Percentiles rank a stretch among this genome's conserved stretches.
Conservation (phyloP, 2,888 invertebrate genomes). For the Colostygia pectinataria region DNA sequence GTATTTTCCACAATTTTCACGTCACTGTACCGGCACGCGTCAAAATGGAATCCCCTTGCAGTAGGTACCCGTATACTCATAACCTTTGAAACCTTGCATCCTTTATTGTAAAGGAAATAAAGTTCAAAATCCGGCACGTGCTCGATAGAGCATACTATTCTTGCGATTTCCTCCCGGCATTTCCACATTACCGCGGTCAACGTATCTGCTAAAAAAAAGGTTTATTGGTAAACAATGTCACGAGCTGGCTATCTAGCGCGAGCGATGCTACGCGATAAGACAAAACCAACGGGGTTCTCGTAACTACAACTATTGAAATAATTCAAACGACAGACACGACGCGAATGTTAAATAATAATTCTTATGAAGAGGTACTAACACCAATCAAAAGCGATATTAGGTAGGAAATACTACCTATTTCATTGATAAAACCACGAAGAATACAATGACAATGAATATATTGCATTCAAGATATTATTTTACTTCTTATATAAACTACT, state of each 20-base stretch:
- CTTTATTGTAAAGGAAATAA: slow-evolving; percentile 2
- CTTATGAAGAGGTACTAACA: no score
- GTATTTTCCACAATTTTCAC: slow-evolving; percentile 12
- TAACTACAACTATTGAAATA: not conserved
- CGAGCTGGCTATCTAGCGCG: not conserved
- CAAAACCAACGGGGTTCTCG: no score
- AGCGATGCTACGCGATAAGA: slow-evolving; percentile 10
- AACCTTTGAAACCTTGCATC: not conserved
- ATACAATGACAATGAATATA: no score
- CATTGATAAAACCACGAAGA: no score
- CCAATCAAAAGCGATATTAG: no score
- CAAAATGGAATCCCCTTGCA: slow-evolving; percentile 18
- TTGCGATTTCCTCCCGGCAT: slow-evolving; percentile 19
- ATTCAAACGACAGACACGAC: no score
- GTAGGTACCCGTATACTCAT: slow-evolving; percentile 6
- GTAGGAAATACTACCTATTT: no score
- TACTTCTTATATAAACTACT: no score
- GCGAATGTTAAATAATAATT: no score
- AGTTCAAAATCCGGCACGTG: slow-evolving; percentile 1
- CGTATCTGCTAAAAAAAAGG: not conserved
- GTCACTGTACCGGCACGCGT: slow-evolving; percentile 18
- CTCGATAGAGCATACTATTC: not conserved
- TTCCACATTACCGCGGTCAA: slow-evolving; percentile 13
- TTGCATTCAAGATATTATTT: no score
- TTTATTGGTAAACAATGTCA: slow-evolving; percentile 13